Conservation (phyloP, 1,140 invertebrate genomes). For the Hirudo medicinalis region DNA sequence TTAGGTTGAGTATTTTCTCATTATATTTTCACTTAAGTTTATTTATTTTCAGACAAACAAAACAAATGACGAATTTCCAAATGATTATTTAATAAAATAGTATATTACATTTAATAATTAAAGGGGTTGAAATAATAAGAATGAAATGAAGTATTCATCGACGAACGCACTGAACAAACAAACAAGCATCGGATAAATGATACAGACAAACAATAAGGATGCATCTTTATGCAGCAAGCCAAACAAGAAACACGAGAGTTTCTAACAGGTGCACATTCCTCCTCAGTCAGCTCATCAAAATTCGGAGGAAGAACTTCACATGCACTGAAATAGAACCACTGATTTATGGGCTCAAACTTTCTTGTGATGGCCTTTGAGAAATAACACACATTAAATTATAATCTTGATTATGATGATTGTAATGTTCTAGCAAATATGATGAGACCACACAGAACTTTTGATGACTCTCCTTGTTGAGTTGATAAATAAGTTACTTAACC, state of each 20-base stretch:
- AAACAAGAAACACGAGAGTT: neutral
- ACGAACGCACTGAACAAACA: too few relatives aligned
- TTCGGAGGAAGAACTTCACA: constrained; percentile 73
- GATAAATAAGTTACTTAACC: too few relatives aligned
- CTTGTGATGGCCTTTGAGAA: constrained; percentile 67
- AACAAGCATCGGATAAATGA: too few relatives aligned
- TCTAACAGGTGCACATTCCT: constrained; percentile 10
- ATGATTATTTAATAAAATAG: neutral
- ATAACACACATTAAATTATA: neutral
- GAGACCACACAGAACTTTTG: too few relatives aligned
- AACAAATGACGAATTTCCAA: neutral
- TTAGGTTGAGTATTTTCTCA: too few relatives aligned
- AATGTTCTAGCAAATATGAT: too few relatives aligned
- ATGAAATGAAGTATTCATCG: too few relatives aligned
- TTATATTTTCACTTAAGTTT: too few relatives aligned
- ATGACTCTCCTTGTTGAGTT: too few relatives aligned
- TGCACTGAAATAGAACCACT: constrained; percentile 93
- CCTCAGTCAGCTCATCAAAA: neutral
- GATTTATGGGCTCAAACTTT: constrained; percentile 86
- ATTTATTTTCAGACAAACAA: neutral
- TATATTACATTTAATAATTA: neutral
- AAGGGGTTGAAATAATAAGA: too few relatives aligned
- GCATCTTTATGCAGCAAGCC: neutral
- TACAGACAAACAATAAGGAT: neutral
- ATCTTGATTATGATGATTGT: too few relatives aligned